Evolutionary conservation across 2,888 invertebrate species (phyloP), one percentile per base, ranked within the genome.

Genomic region (Lycaena phlaeas): DNA sequence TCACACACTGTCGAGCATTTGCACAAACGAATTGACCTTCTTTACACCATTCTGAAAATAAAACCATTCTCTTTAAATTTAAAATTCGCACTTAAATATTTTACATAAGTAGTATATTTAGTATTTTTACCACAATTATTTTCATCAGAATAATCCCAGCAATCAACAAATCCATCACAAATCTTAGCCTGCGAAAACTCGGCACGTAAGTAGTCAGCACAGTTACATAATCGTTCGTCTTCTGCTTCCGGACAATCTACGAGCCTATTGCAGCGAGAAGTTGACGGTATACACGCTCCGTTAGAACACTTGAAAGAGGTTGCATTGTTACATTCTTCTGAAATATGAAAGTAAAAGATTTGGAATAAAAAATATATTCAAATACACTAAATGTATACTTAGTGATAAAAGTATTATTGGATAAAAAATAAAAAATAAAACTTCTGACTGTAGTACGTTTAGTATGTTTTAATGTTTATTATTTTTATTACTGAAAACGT

Each of bases 61-160:
- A 12, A 15, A 11, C 17, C 7, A 14, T 36, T 1, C 12, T 4
- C 9, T 27, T 12, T 5, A 18, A 14, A 22, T 29, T 25, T 27
- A n/a, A n/a, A n/a, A n/a, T n/a, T n/a, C n/a, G n/a, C n/a, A n/a
- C n/a, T n/a, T n/a, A n/a, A n/a, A n/a, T n/a, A n/a, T n/a, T n/a
- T n/a, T n/a, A n/a, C n/a, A n/a, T n/a, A n/a, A n/a, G n/a, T n/a
- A n/a, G n/a, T n/a, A n/a, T n/a, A n/a, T n/a, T n/a, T n/a, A n/a
- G n/a, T 10, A 6, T 15, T 10, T 42, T 71, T 84, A 92, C 92
- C 92, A 64, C 93, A 92, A 51, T 89, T 85, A 55, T 88, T 88
- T 70, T 93, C 93, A 64, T 93, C 93, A 0, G 92, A 89, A 60
- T 88, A 92, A 63, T 93, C 93, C 89, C 90, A 91, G 57, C 93